Evolutionary conservation across 2,797 vertebrate species (phyloP).

Genomic region (Ispidina lecontei): DNA sequence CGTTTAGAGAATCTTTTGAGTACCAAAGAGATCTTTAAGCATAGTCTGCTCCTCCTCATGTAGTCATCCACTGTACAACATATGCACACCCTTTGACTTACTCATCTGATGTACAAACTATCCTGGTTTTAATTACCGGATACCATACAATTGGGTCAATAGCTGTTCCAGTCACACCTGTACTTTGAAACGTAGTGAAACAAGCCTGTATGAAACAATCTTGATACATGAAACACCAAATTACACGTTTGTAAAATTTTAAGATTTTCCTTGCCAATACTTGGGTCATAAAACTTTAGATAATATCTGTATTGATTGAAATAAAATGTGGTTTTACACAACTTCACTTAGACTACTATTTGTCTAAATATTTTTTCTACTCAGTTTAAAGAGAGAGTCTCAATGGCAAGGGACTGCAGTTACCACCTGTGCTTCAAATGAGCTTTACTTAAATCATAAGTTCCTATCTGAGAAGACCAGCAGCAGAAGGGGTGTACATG

Average conservation of each 20-base stretch:
- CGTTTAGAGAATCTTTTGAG: neutral
- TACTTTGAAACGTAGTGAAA: neutral
- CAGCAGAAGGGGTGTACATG: neutral
- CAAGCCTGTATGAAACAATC: neutral
- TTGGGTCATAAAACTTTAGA: neutral
- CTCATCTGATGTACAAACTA: neutral
- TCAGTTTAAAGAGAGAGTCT: neutral
- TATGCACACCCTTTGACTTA: neutral
- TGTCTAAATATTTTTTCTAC: neutral
- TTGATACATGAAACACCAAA: neutral
- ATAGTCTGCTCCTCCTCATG: fast-evolving
- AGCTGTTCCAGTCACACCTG: neutral
- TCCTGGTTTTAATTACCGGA: neutral
- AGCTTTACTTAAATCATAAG: neutral
- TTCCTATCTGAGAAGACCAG: neutral
- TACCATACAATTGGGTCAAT: neutral
- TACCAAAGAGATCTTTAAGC: neutral
- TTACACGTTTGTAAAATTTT: neutral
- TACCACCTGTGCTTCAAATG: neutral
- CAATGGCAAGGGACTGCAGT: neutral
- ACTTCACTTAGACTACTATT: neutral
- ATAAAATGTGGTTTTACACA: neutral
- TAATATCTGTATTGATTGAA: neutral
- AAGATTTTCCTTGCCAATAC: neutral
- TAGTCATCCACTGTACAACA: neutral